phyloP scores from a whole-genome alignment of 2,888 invertebrate species.

The Cephonodes hylas region DNA sequence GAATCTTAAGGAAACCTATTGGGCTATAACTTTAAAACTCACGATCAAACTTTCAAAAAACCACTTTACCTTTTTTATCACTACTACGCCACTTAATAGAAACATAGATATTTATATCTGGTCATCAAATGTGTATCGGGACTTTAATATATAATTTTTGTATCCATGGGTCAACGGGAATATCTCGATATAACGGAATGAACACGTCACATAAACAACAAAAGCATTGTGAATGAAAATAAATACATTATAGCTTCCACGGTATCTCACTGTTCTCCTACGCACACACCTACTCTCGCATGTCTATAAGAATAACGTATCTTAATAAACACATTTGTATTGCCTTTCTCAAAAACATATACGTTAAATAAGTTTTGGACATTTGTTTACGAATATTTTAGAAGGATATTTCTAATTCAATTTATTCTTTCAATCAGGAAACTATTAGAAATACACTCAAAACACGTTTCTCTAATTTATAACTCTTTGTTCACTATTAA shows the following conservation, averaged over 20 bases:
- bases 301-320: conserved; percentile 34
- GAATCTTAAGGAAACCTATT: no score
- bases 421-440: no score
- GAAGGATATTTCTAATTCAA: no score
- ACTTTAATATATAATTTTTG: background rate
- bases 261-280: conserved; percentile 37
- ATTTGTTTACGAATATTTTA: no score
- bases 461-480: no score
- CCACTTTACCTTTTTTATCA: no score
- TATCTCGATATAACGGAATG: conserved; percentile 31
- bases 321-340: conserved; percentile 29
- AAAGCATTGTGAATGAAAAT: conserved; percentile 29
- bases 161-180: background rate
- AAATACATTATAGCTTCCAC: conserved; percentile 21
- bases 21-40: no score
- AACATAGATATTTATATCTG: background rate
- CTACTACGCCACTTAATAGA: no score
- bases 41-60: no score
- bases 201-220: conserved; percentile 37
- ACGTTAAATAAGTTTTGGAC: background rate
- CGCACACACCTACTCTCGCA: conserved; percentile 48
- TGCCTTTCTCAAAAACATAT: background rate
- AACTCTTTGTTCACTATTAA: no score
- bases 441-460: no score
- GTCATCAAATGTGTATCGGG: background rate